A percentile compares a stretch with the other conserved stretches of the same genome.
phyloP scores from a whole-genome alignment of 2,113 vertebrate species.

The Macrotis lagotis region DNA sequence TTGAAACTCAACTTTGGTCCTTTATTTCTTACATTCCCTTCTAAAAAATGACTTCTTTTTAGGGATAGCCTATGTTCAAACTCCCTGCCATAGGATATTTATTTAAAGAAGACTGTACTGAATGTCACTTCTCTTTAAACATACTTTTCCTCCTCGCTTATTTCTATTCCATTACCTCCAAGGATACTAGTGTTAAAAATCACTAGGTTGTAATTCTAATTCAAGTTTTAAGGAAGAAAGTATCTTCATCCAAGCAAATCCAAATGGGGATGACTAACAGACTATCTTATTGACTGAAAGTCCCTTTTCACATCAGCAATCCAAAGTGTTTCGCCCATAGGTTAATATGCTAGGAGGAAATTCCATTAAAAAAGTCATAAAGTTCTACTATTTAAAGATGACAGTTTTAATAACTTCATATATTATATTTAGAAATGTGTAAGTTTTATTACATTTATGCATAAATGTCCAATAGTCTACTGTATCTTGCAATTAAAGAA shows the following conservation, averaged over 20 bases:
- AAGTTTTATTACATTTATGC: constrained; percentile 14
- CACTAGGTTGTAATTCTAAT: neutral
- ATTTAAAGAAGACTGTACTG: neutral
- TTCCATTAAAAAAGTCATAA: constrained; percentile 1
- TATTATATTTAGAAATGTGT: neutral
- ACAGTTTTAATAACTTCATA: constrained; percentile 10
- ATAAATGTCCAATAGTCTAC: neutral
- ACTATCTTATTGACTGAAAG: neutral
- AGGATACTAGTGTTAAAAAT: neutral
- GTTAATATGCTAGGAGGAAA: neutral
- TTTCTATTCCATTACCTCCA: neutral
- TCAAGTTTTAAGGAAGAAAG: neutral
- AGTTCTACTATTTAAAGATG: neutral
- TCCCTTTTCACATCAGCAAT: neutral
- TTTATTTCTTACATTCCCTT: neutral
- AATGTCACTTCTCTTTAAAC: neutral
- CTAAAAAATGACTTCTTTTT: neutral
- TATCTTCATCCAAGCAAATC: neutral
- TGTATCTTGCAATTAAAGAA: constrained; percentile 12
- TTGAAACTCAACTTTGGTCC: neutral
- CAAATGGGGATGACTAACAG: neutral
- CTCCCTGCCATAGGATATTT: neutral
- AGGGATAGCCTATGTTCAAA: neutral
- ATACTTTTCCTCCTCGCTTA: neutral
- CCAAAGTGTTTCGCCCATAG: neutral